Base-by-base conservation (phyloP, 2,888 invertebrate genomes). In the Ochropleura plecta region DNA sequence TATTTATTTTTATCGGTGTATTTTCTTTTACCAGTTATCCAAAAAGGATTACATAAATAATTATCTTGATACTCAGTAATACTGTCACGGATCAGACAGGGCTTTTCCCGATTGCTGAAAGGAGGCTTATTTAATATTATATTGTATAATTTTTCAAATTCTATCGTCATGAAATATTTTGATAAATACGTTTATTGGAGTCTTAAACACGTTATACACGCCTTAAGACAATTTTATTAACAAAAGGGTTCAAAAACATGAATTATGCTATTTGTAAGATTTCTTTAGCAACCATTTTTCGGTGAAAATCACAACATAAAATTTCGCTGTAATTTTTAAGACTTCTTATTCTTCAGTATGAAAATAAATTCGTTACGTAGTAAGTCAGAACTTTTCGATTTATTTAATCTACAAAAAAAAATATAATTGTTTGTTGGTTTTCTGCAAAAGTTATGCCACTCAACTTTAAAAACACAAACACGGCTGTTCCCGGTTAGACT, bases 281-380 rank as follows among this genome's bases (percentile, higher is more conserved):
- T 82, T 60, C 53, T 30, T 30, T 30, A 30, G 30, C 30, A 30
- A 30, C 30, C n/a, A n/a, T n/a, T n/a, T 63, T 46, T 12, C 18
- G 48, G 16, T 44, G 20, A 30, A 55, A 42, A 16, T 40, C 16
- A 59, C n/a, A 40, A 42, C 18, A 51, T 49, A 42, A 18, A 65
- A 51, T 62, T 67, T 63, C n/a, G 30, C 48, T 73, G 62, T 59
- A 30, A n/a, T 80, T 83, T 72, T 40, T 69, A 64, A n/a, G 40
- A 71, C 51, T 76, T 80, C 74, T 42, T 64, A 57, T 66, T 73
- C 40, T 72, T 83, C 51, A 9, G 3, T 0, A 18, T 20, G 18
- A 67, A 60, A 73, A 66, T 64, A 73, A 66, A 72, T 49, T 20
- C 20, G 18, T 67, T 64, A 70, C 55, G 65, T 69, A 53, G 57